Evolutionary conservation across 2,888 invertebrate genomes (phyloP).

Genomic region (Pyrrhia umbra): DNA sequence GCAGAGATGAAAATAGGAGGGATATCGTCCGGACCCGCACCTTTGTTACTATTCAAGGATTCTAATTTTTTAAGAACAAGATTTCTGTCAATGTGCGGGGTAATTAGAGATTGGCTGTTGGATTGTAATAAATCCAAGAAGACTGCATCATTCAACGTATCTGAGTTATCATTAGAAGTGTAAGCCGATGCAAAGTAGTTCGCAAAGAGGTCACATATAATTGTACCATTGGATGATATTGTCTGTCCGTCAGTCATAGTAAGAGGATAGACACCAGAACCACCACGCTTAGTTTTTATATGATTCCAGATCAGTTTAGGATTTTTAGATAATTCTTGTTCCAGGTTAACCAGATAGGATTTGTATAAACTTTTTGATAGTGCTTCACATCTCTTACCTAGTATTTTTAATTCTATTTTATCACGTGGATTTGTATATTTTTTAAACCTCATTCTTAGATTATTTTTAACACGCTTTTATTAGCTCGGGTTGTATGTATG

Average conservation of each 20-base stretch:
- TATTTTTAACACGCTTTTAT: too few relatives aligned
- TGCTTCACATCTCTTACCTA: neutral
- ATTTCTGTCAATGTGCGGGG: neutral
- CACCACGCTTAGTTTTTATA: neutral
- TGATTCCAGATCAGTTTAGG: neutral
- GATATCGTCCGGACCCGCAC: too few relatives aligned
- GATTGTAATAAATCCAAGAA: neutral
- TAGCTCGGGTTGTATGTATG: too few relatives aligned
- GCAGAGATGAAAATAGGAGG: too few relatives aligned
- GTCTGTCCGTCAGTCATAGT: constrained; percentile 1
- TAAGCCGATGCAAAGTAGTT: too few relatives aligned
- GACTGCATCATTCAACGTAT: neutral
- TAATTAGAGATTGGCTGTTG: neutral
- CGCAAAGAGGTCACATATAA: neutral
- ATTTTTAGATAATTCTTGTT: neutral
- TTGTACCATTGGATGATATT: neutral
- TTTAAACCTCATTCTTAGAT: neutral
- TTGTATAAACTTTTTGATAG: neutral
- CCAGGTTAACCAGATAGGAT: neutral
- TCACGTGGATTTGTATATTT: neutral
- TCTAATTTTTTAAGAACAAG: neutral
- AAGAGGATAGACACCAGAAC: neutral
- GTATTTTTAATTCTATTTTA: neutral
- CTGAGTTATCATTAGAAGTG: too few relatives aligned
- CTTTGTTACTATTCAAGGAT: too few relatives aligned